Evolutionary conservation across 64 coral and sea anemone genomes (phyloP).

Genomic region (Anthopleura sola): DNA sequence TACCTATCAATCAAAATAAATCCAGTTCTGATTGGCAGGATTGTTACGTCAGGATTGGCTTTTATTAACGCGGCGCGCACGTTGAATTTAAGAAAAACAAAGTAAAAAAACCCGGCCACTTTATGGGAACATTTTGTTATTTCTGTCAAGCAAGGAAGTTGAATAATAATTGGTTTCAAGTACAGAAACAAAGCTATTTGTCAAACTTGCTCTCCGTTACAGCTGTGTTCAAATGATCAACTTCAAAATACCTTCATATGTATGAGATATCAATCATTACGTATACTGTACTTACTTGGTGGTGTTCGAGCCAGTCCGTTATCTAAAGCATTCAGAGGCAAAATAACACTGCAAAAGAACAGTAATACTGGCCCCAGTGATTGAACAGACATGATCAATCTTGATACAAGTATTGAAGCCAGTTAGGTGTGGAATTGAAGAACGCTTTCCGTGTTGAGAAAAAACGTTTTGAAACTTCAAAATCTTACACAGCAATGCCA

Average conservation of each 20-base stretch:
- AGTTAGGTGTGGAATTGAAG: too few relatives aligned
- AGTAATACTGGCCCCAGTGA: not conserved
- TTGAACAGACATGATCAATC: not conserved
- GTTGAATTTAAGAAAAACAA: not conserved
- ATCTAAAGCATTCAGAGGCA: conserved; percentile 17
- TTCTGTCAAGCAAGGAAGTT: too few relatives aligned
- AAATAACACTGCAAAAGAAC: not conserved
- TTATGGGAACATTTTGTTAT: too few relatives aligned
- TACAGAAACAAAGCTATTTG: not conserved
- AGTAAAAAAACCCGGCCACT: not conserved
- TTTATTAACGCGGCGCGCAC: too few relatives aligned
- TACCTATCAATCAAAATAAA: not conserved
- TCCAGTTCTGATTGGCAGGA: not conserved
- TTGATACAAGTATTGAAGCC: too few relatives aligned
- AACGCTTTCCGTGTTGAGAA: too few relatives aligned
- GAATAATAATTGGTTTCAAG: too few relatives aligned
- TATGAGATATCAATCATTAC: too few relatives aligned
- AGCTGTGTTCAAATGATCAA: not conserved
- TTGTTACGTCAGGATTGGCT: too few relatives aligned
- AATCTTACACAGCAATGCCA: not conserved
- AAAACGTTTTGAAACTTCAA: too few relatives aligned
- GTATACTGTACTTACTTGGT: conserved; percentile 58
- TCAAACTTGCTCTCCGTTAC: not conserved
- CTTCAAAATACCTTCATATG: conserved; percentile 1
- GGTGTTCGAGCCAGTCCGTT: conserved; percentile 62